These are phyloP conservation scores for Galeruca laticollis DNA, from an alignment of 2,888 invertebrate species.

Conservation along the genomic window DNA sequence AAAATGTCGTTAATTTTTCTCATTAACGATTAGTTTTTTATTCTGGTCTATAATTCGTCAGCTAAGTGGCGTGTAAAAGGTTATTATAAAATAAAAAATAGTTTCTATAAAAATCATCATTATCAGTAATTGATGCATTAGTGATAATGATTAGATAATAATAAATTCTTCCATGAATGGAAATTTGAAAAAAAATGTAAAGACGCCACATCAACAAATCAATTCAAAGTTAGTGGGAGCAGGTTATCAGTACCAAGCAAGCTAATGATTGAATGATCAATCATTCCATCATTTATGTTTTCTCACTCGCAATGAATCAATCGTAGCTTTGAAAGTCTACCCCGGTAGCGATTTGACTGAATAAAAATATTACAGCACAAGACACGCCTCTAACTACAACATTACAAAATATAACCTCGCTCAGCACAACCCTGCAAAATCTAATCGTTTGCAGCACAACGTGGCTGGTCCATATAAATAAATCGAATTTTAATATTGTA, in stretches of 20 bases:
- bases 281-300: too few species aligned
- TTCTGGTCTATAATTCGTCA: background rate
- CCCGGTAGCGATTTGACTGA: too few species aligned
- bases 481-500: too few species aligned
- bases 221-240: too few species aligned
- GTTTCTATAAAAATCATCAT: background rate
- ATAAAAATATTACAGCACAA: slow-evolving; percentile 22
- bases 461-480: background rate
- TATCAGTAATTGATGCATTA: background rate
- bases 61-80: background rate
- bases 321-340: too few species aligned
- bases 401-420: slow-evolving; percentile 18
- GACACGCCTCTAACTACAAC: slow-evolving; percentile 23
- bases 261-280: too few species aligned
- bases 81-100: background rate
- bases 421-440: slow-evolving; percentile 16
- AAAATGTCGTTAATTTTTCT: too few species aligned
- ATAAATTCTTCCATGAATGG: background rate
- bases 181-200: background rate
- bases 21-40: too few species aligned
- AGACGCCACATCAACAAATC: too few species aligned
- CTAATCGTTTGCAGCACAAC: slow-evolving; percentile 23
- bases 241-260: too few species aligned
- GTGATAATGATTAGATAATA: background rate
- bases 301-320: too few species aligned